A percentile compares a stretch with the other conserved stretches of the same genome.
phyloP scores from a whole-genome alignment of 2,113 vertebrate species.

The Tyrannus savana region DNA sequence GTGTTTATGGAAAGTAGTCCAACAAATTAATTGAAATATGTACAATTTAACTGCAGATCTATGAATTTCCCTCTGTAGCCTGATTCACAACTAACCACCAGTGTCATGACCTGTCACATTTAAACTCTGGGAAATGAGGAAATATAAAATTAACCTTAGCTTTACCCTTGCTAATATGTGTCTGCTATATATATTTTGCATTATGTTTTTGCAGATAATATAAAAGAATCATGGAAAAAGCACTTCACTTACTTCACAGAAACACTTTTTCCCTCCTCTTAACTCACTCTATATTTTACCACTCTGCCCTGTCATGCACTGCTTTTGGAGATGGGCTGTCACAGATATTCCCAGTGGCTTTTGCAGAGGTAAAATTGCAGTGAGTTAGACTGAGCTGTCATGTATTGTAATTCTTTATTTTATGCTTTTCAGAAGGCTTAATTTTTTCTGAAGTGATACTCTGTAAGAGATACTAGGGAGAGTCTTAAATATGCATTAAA shows the following conservation, averaged over 20 bases:
- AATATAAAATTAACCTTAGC: not conserved
- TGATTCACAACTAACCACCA: not conserved
- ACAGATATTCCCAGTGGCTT: slow-evolving; percentile 49
- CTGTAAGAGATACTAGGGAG: not conserved
- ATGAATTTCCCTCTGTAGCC: not conserved
- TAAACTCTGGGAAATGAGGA: not conserved
- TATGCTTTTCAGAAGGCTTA: slow-evolving; percentile 16
- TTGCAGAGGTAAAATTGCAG: slow-evolving; percentile 6
- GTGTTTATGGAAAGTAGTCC: not conserved
- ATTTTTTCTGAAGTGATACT: slow-evolving; percentile 11
- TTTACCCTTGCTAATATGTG: not conserved
- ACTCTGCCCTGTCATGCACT: not conserved
- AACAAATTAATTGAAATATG: not conserved
- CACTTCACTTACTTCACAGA: not conserved
- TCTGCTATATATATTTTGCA: not conserved
- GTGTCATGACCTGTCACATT: not conserved
- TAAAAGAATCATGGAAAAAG: not conserved
- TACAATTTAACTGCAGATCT: not conserved
- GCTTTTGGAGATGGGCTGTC: slow-evolving; percentile 39
- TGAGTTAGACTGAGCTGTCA: slow-evolving; percentile 48
- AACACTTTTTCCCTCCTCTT: not conserved
- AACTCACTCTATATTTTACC: not conserved
- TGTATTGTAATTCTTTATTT: slow-evolving; percentile 28
- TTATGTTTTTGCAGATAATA: not conserved
- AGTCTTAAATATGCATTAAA: not conserved